Evolutionary conservation across 2,888 invertebrate species (phyloP).

Genomic region (Mesoligia furuncula): DNA sequence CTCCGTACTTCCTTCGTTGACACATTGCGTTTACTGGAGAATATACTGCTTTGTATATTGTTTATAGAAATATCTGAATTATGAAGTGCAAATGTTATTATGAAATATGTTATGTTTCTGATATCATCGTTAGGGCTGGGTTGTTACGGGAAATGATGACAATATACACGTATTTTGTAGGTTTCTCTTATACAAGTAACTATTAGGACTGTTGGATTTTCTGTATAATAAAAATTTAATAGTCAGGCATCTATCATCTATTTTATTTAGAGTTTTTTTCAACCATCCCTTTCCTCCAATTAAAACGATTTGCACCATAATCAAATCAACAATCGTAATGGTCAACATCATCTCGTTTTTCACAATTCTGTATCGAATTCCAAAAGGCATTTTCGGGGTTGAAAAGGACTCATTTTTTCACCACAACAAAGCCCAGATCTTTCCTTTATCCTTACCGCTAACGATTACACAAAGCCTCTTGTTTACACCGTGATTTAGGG

Average conservation of each 20-base stretch:
- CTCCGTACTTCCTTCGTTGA: conserved; percentile 1
- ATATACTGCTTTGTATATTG: conserved; percentile 18
- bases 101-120: conserved; percentile 7
- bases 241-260: not conserved
- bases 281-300: not conserved
- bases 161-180: not conserved
- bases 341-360: not conserved
- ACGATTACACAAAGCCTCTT: conserved; percentile 17
- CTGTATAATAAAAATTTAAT: too few relatives aligned
- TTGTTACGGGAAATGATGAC: not conserved
- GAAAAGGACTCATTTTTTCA: not conserved
- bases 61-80: conserved; percentile 22
- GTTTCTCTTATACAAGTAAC: not conserved
- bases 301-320: not conserved
- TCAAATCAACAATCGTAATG: not conserved
- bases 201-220: not conserved
- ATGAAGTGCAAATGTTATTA: not conserved
- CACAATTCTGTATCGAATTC: not conserved
- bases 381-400: not conserved
- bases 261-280: not conserved
- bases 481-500: conserved; percentile 31
- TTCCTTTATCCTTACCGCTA: not conserved
- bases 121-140: not conserved
- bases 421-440: not conserved
- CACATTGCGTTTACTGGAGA: conserved; percentile 29